Evolutionary conservation across 2,888 invertebrate genomes (phyloP).

Genomic region (Phalangium opilio): DNA sequence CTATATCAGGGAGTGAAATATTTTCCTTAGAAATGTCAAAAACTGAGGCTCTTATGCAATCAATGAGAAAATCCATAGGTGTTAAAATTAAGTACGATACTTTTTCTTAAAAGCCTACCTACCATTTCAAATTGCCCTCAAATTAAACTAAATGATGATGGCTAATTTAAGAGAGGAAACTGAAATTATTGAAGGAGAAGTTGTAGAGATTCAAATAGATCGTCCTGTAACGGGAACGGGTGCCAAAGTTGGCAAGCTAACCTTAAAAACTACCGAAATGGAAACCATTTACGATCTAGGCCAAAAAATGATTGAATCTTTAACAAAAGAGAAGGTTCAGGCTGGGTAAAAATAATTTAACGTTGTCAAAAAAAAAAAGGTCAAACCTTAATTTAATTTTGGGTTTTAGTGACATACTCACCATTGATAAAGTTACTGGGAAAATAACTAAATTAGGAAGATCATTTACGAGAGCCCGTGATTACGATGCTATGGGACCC

Average conservation of each 20-base stretch:
- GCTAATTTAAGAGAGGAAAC: conserved; percentile 64
- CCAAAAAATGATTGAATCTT: conserved; percentile 91
- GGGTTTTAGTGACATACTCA: conserved; percentile 64
- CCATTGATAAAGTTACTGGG: conserved; percentile 96
- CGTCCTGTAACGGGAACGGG: conserved; percentile 74
- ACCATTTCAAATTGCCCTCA: too few relatives aligned
- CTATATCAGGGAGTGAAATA: conserved; percentile 96
- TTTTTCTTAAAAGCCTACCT: too few relatives aligned
- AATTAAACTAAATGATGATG: too few relatives aligned
- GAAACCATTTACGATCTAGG: conserved; percentile 98
- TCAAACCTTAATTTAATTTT: neutral
- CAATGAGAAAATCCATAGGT: conserved; percentile 83
- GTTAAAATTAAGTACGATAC: conserved; percentile 75
- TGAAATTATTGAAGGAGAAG: conserved; percentile 97
- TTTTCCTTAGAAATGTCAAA: conserved; percentile 98
- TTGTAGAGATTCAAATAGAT: conserved; percentile 93
- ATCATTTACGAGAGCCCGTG: conserved; percentile 87
- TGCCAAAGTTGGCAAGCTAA: conserved; percentile 78
- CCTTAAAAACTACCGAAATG: conserved; percentile 98
- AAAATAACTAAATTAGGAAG: conserved; percentile 78
- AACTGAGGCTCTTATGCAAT: conserved; percentile 93
- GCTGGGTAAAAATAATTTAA: conserved; percentile 32
- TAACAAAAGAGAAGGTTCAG: conserved; percentile 79
- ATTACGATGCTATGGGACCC: conserved; percentile 90
- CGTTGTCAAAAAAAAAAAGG: neutral